These are phyloP conservation scores for Clepsis dumicolana DNA, from an alignment of 2,888 invertebrate species.

Conservation along the genomic window DNA sequence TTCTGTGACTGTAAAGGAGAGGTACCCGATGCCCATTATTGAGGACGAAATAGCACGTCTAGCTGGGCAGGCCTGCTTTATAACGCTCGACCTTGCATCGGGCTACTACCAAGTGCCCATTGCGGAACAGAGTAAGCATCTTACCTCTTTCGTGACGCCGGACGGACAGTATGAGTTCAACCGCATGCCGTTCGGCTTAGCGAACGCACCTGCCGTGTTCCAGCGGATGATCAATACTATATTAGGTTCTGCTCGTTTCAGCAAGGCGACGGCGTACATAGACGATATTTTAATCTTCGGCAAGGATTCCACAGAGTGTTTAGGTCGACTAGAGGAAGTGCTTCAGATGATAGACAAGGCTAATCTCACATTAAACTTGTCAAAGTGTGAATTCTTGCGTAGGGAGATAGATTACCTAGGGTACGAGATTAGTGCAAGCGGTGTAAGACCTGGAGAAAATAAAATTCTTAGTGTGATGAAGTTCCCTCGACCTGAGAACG, in stretches of 20 bases:
- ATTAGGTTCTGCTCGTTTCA: too few relatives aligned
- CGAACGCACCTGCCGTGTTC: too few relatives aligned
- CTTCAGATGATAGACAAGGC: constrained; percentile 46
- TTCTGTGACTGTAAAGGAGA: constrained; percentile 26
- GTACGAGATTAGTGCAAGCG: constrained; percentile 49
- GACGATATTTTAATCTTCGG: too few relatives aligned
- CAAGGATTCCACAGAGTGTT: constrained; percentile 1
- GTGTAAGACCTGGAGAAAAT: constrained; percentile 50
- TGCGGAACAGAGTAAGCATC: too few relatives aligned
- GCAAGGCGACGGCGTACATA: too few relatives aligned
- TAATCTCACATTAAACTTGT: constrained; percentile 52
- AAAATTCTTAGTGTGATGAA: constrained; percentile 53
- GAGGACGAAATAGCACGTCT: constrained; percentile 38
- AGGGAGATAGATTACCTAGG: constrained; percentile 54
- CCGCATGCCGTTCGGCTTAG: too few relatives aligned
- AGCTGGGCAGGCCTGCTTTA: constrained; percentile 24
- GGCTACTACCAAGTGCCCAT: too few relatives aligned
- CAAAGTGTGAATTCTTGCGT: too few relatives aligned
- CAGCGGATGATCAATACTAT: too few relatives aligned
- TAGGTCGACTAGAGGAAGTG: constrained; percentile 25
- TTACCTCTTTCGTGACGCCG: too few relatives aligned
- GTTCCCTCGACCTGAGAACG: constrained; percentile 51
- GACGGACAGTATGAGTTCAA: too few relatives aligned
- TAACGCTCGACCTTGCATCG: constrained; percentile 25
- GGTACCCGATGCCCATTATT: constrained; percentile 36